Evolutionary conservation across 2,113 vertebrate species (phyloP).

Genomic region (Heloderma charlesbogerti): DNA sequence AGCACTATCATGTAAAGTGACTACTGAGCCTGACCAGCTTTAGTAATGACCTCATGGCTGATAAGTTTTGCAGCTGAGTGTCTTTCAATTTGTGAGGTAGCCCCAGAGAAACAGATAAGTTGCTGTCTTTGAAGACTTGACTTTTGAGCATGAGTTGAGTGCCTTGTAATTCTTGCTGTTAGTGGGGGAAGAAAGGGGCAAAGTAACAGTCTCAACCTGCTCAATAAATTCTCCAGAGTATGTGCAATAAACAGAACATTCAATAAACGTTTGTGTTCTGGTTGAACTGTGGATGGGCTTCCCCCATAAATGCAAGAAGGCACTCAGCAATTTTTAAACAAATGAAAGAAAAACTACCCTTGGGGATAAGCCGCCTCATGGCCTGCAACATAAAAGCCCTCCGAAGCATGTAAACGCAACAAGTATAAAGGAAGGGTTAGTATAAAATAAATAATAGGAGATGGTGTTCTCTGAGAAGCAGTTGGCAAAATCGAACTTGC

Average conservation of each 20-base stretch:
- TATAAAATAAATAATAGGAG: constrained; percentile 33
- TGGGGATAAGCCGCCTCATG: constrained; percentile 43
- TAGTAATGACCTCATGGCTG: constrained; percentile 69
- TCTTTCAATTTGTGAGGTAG: constrained; percentile 67
- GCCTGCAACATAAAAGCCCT: constrained; percentile 43
- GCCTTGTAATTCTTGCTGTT: constrained; percentile 46
- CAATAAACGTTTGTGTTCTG: constrained; percentile 57
- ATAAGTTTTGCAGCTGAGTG: constrained; percentile 66
- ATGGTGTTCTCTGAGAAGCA: not conserved
- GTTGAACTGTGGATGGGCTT: constrained; percentile 57
- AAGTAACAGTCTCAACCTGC: constrained; percentile 26
- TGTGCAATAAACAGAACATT: constrained; percentile 52
- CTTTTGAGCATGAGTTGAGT: constrained; percentile 54
- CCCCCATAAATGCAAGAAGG: constrained; percentile 64
- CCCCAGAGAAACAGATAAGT: constrained; percentile 51
- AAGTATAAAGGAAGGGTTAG: constrained; percentile 46
- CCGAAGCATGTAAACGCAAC: constrained; percentile 54
- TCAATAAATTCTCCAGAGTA: constrained; percentile 50
- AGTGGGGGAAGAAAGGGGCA: not conserved
- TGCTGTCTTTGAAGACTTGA: constrained; percentile 51
- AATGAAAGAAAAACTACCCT: constrained; percentile 53
- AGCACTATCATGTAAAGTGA: constrained; percentile 65
- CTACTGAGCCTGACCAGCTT: constrained; percentile 69
- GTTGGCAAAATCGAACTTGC: constrained; percentile 13
- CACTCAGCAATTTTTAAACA: constrained; percentile 70